Base-by-base conservation (phyloP, 2,797 vertebrate genomes). In the Nannoperca australis region DNA sequence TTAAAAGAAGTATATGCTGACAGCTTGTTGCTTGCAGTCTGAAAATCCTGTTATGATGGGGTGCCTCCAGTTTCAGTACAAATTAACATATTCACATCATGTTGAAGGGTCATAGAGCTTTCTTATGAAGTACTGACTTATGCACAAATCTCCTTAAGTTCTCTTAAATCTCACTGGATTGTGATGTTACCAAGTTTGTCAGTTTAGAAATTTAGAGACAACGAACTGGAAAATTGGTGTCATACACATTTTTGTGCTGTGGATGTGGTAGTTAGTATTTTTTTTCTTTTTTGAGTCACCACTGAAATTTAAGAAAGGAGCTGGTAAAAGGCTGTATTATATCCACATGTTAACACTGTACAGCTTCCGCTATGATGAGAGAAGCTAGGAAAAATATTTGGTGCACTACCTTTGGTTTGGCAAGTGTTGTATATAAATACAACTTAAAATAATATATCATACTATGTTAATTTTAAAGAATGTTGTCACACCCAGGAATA, bases 161-260 rank as follows among this genome's bases (percentile, higher is more conserved):
- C 38, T 63, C 53, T 32, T 51, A 10, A 75, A 78, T 74, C 14
- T 22, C 51, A 22, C 51, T 40, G 49, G 68, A 74, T 50, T 38
- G 38, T 7, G 14, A 15, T 53, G 44, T 82, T 32, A 82, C 54
- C 24, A 49, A 79, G 51, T 82, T 77, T 88, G 73, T 68, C 81
- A 44, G 69, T 76, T 65, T 69, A 62, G 53, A 85, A 87, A 76
- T 73, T 69, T 45, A 22, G 53, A 74, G 34, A 75, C 47, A 76
- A 83, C 65, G 5, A 80, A 78, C 58, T 88, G 81, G 84, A 87
- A 81, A 79, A 87, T 71, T 56, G 55, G 63, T 84, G 74, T 85
- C 72, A 89, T 30, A 27, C 30, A 62, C 69, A 82, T 76, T 80
- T 79, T 51, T 55, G 58, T 70, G 42, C 59, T 63, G 38, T 73